These are phyloP conservation scores for Ctenopoma multispine DNA, from an alignment of 2,797 vertebrate species.

Conservation along the genomic window DNA sequence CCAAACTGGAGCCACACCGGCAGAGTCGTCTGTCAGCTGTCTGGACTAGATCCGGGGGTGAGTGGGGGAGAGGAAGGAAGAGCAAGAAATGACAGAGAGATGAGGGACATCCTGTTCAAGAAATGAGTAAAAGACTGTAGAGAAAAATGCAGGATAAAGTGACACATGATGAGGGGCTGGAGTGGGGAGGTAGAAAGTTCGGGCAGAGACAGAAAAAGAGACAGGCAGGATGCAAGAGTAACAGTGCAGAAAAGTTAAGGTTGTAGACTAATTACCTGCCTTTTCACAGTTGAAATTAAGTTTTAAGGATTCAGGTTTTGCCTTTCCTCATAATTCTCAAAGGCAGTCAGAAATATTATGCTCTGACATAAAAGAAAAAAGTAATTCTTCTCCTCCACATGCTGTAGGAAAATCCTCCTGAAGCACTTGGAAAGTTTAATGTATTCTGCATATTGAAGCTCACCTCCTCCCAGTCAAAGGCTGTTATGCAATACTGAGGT, in stretches of 20 bases:
- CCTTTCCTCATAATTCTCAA: conserved; percentile 27
- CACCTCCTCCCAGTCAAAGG: conserved; percentile 65
- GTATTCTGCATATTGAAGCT: conserved; percentile 77
- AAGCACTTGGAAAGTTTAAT: conserved; percentile 77
- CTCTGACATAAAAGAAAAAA: conserved; percentile 40
- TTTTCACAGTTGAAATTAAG: conserved; percentile 34
- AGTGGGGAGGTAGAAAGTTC: conserved; percentile 8
- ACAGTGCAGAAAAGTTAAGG: conserved; percentile 9
- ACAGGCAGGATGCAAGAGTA: conserved; percentile 6
- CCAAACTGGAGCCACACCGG: conserved; percentile 63
- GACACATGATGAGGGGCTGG: conserved; percentile 23
- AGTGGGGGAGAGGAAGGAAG: conserved; percentile 67
- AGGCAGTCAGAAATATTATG: conserved; percentile 46
- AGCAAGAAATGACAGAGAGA: conserved; percentile 68
- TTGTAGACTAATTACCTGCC: conserved; percentile 23
- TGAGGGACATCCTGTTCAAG: conserved; percentile 64
- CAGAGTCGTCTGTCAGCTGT: conserved; percentile 76
- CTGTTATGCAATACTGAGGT: conserved; percentile 75
- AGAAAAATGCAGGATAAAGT: conserved; percentile 25
- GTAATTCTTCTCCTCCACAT: conserved; percentile 53
- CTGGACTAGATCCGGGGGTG: conserved; percentile 79
- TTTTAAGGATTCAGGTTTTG: conserved; percentile 15
- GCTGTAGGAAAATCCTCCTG: conserved; percentile 68
- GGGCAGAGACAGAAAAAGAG: conserved; percentile 20
- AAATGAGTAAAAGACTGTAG: conserved; percentile 35